A percentile compares a stretch with the other conserved stretches of the same genome.
These are phyloP conservation scores for Ceratothoa steindachneri DNA, from an alignment of 2,888 invertebrate species.

Conservation along the genomic window DNA sequence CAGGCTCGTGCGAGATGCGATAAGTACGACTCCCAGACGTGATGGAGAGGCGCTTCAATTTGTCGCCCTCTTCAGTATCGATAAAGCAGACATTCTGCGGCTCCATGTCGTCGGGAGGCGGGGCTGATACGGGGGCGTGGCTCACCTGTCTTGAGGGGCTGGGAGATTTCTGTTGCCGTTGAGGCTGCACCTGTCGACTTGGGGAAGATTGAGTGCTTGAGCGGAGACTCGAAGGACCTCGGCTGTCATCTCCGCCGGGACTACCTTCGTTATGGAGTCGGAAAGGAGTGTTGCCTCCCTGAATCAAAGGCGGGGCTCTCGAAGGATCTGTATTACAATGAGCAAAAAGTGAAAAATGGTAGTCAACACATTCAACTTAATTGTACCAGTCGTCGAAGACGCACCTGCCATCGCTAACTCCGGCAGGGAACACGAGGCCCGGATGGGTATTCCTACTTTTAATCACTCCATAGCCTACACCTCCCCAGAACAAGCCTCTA, in stretches of 20 bases:
- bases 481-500: too few species aligned
- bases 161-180: constrained; percentile 28
- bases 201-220: constrained; percentile 44
- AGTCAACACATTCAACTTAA: not conserved
- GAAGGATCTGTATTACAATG: not conserved
- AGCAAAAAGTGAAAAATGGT: not conserved
- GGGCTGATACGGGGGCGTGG: constrained; percentile 64
- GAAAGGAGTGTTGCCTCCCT: constrained; percentile 36
- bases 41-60: constrained; percentile 69
- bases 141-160: constrained; percentile 31
- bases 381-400: not conserved
- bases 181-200: constrained; percentile 29
- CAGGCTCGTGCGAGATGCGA: constrained; percentile 60
- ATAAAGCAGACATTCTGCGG: constrained; percentile 90
- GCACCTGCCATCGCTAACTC: not conserved
- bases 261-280: constrained; percentile 40
- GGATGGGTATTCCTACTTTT: not conserved
- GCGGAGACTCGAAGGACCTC: constrained; percentile 36
- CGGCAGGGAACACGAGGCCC: not conserved
- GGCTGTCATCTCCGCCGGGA: constrained; percentile 19
- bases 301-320: not conserved
- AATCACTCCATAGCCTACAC: too few species aligned
- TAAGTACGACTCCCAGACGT: constrained; percentile 62
- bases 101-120: constrained; percentile 79
- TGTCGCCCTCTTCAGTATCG: constrained; percentile 54